phyloP scores from a whole-genome alignment of 2,113 vertebrate genomes.

The Thinocorus orbignyianus region DNA sequence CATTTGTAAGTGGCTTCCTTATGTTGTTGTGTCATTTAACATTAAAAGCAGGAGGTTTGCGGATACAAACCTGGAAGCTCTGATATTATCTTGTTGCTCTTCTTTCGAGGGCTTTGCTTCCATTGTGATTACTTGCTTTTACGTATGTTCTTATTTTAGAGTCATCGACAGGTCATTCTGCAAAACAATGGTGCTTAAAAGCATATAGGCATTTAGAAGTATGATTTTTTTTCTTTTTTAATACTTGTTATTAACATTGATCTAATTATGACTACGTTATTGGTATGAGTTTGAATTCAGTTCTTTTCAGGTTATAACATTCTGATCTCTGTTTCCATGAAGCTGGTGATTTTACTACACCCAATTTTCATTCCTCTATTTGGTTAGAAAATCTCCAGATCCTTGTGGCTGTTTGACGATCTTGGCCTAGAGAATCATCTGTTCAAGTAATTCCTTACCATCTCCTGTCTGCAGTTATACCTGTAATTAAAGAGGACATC shows the following conservation, averaged over 20 bases:
- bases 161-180: not conserved
- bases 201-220: not conserved
- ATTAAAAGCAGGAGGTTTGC: not conserved
- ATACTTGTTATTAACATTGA: not conserved
- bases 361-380: not conserved
- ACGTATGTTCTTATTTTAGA: not conserved
- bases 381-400: not conserved
- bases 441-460: not conserved
- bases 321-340: not conserved
- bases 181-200: not conserved
- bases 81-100: not conserved
- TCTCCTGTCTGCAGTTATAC: not conserved
- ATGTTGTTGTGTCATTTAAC: not conserved
- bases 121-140: not conserved
- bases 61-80: not conserved
- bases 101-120: not conserved
- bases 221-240: not conserved
- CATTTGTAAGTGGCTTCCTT: not conserved
- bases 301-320: not conserved
- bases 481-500: not conserved
- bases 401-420: not conserved
- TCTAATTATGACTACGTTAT: not conserved
- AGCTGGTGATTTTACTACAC: not conserved
- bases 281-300: not conserved
- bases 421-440: not conserved